phyloP scores from a whole-genome alignment of 1,140 invertebrate species.

The Panulirus ornatus region DNA sequence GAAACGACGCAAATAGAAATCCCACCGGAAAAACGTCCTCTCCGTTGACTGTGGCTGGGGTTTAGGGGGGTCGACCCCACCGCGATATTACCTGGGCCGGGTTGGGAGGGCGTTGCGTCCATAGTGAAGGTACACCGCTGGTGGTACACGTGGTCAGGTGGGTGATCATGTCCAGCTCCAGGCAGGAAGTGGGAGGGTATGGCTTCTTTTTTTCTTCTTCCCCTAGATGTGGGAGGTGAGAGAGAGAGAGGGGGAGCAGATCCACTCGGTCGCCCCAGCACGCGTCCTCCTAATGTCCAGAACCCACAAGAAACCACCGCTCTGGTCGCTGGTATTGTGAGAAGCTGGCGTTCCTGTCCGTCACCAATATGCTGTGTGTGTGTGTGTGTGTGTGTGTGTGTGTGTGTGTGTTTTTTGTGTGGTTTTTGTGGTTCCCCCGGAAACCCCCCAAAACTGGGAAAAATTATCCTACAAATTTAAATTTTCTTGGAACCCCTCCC shows the following conservation, averaged over 20 bases:
- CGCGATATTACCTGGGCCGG: not conserved
- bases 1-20: constrained; percentile 14
- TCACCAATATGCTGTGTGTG: too few species aligned
- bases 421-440: too few species aligned
- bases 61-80: not conserved
- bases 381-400: too few species aligned
- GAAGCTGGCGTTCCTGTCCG: too few species aligned
- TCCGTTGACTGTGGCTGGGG: not conserved
- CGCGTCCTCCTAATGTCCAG: too few species aligned
- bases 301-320: too few species aligned
- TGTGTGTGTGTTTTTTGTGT: too few species aligned
- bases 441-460: too few species aligned
- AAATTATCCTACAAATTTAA: too few species aligned
- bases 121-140: constrained; percentile 1
- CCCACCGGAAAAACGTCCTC: not conserved
- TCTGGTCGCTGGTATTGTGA: too few species aligned
- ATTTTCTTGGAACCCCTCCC: too few species aligned
- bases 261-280: too few species aligned
- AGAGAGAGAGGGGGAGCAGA: not conserved
- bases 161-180: not conserved
- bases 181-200: constrained; percentile 36
- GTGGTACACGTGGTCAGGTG: not conserved
- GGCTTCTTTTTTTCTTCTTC: not conserved
- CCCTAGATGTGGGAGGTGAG: not conserved
- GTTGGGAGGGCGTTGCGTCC: constrained; percentile 4